Conservation (phyloP, 2,797 vertebrate genomes). For the Kryptopterus vitreolus region DNA sequence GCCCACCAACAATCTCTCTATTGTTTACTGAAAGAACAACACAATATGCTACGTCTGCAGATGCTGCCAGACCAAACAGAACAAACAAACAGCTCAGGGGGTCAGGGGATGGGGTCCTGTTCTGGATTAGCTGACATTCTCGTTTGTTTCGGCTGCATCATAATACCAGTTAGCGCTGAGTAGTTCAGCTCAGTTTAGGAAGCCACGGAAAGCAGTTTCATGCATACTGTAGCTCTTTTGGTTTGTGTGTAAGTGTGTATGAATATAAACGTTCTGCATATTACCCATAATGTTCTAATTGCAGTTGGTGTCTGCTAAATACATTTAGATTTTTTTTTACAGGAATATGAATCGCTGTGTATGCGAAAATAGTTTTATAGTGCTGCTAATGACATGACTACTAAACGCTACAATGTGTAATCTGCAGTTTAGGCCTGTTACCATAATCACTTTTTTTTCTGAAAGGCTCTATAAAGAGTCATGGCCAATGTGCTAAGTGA, state of each 20-base stretch:
- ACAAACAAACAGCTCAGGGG: constrained; percentile 64
- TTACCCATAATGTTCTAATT: constrained; percentile 26
- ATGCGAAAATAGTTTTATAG: constrained; percentile 9
- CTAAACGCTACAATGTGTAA: constrained; percentile 15
- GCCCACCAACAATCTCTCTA: constrained; percentile 61
- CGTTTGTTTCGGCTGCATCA: constrained; percentile 62
- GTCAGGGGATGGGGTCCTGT: constrained; percentile 43
- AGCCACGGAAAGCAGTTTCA: constrained; percentile 73
- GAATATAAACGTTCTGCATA: constrained; percentile 3
- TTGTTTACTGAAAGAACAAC: constrained; percentile 71
- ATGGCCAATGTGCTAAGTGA: constrained; percentile 51
- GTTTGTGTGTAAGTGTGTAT: constrained; percentile 34
- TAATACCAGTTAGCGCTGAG: constrained; percentile 61
- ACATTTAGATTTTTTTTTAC: constrained; percentile 25
- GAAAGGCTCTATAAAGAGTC: constrained; percentile 4
- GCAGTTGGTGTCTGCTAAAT: constrained; percentile 12
- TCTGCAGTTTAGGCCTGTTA: constrained; percentile 14
- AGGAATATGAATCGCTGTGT: constrained; percentile 21
- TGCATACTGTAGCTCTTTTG: constrained; percentile 58
- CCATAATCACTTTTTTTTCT: background rate
- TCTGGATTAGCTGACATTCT: constrained; percentile 47
- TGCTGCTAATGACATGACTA: background rate
- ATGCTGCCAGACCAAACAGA: constrained; percentile 63
- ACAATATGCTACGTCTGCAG: constrained; percentile 63
- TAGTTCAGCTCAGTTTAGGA: constrained; percentile 51